Evolutionary conservation across 2,113 vertebrate genomes (phyloP).

Genomic region (Coturnix japonica): DNA sequence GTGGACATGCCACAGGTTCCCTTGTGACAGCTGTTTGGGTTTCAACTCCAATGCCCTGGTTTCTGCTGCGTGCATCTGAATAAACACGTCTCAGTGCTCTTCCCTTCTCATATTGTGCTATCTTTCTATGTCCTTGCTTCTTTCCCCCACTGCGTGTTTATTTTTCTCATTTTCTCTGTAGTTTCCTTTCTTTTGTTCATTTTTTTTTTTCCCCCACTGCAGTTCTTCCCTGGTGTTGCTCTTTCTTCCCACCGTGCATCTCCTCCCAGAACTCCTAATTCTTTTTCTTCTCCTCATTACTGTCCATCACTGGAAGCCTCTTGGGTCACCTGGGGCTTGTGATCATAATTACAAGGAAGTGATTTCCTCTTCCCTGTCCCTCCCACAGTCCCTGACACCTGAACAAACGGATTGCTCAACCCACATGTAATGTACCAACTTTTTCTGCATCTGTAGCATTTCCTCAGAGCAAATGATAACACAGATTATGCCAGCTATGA

Average conservation of each 20-base stretch:
- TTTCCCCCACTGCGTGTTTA: background rate
- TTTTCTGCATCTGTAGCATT: background rate
- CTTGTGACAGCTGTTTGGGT: background rate
- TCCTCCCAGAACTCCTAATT: background rate
- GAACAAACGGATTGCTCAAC: background rate
- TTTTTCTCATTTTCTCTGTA: conserved; percentile 17
- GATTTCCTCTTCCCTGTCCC: background rate
- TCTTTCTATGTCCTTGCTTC: conserved; percentile 5
- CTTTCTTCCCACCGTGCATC: background rate
- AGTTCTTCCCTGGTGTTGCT: background rate
- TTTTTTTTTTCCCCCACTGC: background rate
- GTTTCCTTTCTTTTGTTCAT: conserved; percentile 1
- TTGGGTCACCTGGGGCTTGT: background rate
- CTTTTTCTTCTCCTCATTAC: conserved; percentile 28
- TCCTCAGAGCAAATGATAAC: background rate
- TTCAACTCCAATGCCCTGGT: background rate
- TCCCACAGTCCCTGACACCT: background rate
- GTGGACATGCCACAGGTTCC: background rate
- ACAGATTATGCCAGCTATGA: background rate
- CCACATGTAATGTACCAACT: background rate
- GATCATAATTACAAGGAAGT: background rate
- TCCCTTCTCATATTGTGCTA: background rate
- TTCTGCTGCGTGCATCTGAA: background rate
- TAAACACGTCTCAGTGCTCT: conserved; percentile 22
- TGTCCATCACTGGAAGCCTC: background rate